Evolutionary conservation across 2,113 vertebrate genomes (phyloP), one percentile per base, ranked within the genome.

Genomic region (Anolis carolinensis): DNA sequence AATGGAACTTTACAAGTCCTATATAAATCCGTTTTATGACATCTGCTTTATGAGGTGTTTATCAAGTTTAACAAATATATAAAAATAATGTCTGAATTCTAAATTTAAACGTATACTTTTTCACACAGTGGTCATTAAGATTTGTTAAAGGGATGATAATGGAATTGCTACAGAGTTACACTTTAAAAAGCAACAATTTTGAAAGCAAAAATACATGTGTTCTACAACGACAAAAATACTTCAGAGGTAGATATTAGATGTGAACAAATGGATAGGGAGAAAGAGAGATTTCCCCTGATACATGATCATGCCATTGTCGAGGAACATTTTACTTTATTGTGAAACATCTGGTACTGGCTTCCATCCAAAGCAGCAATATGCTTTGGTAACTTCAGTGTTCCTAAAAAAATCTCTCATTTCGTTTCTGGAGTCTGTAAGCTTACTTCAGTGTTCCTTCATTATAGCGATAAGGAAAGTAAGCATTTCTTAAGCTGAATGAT

Each of bases 121-220:
- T 32, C 36, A 18, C 4, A 9, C 32, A 44, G 0, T 34, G 27
- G 80, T 59, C 20, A 21, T 59, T 70, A 30, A 79, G 39, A 7
- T 6, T 27, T 71, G 48, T 25, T 79, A n/a, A 59, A 30, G 34
- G 10, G 34, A 1, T 10, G 16, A 5, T 44, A 44, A 44, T 44
- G 5, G 39, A 44, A 44, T 44, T 32, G 3, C 52, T 71, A 55
- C 34, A 39, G 75, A 71, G 59, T 20, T 25, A 67, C 34, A 32
- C 0, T 10, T 16, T 36, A 13, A 84, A 32, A 32, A n/a, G 36
- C 11, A 52, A 52, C 72, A 8, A 5, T 0, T 86, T n/a, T 81
- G n/a, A 34, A 50, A 87, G 55, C 44, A 11, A 74, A 77, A 71
- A 84, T n/a, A 25, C 1, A 86, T 48, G 48, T 83, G 75, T 59